A percentile compares a stretch with the other conserved stretches of the same genome.
Conservation (phyloP, 2,888 invertebrate species). For the Aporophyla nigra region DNA sequence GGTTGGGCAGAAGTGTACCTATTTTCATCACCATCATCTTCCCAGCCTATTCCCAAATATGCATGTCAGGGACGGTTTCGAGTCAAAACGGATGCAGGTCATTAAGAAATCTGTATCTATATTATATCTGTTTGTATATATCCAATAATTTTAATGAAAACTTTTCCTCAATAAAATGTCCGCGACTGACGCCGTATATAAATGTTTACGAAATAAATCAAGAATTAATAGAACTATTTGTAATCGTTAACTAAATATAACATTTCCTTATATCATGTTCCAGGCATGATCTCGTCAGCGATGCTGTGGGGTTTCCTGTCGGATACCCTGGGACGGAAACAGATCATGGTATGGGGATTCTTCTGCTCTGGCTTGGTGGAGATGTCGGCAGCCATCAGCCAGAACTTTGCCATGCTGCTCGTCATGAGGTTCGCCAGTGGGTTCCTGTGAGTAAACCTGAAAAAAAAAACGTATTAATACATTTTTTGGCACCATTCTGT, state of each 20-base stretch:
- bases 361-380: slow-evolving; percentile 92
- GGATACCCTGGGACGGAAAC: slow-evolving; percentile 93
- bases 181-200: background rate
- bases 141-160: background rate
- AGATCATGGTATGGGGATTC: slow-evolving; percentile 93
- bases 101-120: too few relatives aligned
- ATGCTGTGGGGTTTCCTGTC: slow-evolving; percentile 95
- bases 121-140: too few relatives aligned
- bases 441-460: slow-evolving; percentile 92
- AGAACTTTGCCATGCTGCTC: slow-evolving; percentile 92
- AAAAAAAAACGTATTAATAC: too few relatives aligned
- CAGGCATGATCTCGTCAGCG: slow-evolving; percentile 94
- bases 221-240: background rate
- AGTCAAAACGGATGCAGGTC: too few relatives aligned
- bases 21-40: too few relatives aligned
- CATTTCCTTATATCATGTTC: slow-evolving; percentile 5
- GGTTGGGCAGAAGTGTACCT: background rate
- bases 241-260: background rate
- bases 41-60: too few relatives aligned
- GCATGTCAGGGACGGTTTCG: too few relatives aligned
- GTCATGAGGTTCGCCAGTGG: slow-evolving; percentile 94
- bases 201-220: slow-evolving; percentile 18
- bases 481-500: background rate
- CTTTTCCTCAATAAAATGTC: slow-evolving; percentile 17
- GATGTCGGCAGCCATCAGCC: slow-evolving; percentile 92